Conservation (phyloP, 1,140 invertebrate genomes). For the Drosophila mauritiana region DNA sequence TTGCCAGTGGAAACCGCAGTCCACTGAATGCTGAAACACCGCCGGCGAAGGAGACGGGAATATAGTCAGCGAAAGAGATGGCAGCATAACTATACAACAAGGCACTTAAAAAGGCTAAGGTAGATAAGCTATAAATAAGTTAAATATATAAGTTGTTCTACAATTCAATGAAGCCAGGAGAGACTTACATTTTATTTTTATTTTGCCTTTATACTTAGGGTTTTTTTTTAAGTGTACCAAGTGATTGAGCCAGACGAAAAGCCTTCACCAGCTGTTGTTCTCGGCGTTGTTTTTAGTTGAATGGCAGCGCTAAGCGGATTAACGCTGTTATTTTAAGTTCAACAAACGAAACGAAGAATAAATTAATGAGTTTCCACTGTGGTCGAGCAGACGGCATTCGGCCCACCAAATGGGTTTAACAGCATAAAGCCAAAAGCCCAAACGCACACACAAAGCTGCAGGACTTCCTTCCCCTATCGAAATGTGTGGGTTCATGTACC, state of each 20-base stretch:
- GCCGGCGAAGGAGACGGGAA: background rate
- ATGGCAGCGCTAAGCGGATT: slow-evolving; percentile 78
- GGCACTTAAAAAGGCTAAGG: background rate
- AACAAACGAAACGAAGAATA: slow-evolving; percentile 81
- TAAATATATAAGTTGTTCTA: background rate
- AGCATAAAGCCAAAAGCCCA: slow-evolving; percentile 73
- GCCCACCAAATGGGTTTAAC: slow-evolving; percentile 66
- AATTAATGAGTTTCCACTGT: slow-evolving; percentile 83
- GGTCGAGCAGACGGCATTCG: slow-evolving; percentile 53
- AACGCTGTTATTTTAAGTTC: slow-evolving; percentile 83
- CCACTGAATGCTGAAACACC: slow-evolving; percentile 38
- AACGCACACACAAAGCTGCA: slow-evolving; percentile 39
- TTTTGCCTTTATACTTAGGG: too few species aligned
- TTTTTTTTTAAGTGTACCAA: slow-evolving; percentile 1
- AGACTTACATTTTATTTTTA: too few species aligned
- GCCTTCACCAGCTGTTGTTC: slow-evolving; percentile 40
- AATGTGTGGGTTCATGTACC: slow-evolving; percentile 26
- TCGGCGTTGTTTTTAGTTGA: slow-evolving; percentile 72
- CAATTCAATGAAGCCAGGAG: too few species aligned
- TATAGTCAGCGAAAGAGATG: slow-evolving; percentile 7
- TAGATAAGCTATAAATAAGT: background rate
- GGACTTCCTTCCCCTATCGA: slow-evolving; percentile 18
- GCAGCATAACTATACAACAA: background rate
- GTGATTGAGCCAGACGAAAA: slow-evolving; percentile 24
- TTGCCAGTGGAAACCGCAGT: slow-evolving; percentile 57